Evolutionary conservation across 2,113 vertebrate species (phyloP), one percentile per base, ranked within the genome.

Genomic region (Colistium nudipinnis): DNA sequence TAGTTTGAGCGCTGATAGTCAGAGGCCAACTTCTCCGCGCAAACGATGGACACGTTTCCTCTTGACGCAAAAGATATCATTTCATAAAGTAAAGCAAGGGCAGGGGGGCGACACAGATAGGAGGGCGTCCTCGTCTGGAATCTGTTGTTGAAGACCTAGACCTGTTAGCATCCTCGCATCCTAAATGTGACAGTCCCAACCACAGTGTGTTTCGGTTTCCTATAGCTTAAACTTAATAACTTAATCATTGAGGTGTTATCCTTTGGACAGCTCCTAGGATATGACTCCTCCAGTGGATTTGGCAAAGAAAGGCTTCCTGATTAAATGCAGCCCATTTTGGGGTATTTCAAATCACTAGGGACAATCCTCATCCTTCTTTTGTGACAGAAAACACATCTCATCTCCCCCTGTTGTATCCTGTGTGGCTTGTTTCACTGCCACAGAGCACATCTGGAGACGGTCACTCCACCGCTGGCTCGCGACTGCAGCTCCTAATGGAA

Each of bases 371-470:
- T 79, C 49, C 56, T 55, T 74, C 70, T 88, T 63, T 31, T 41
- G 59, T 68, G 82, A 82, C 66, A 81, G 25, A 84, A 87, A 86
- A 79, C 67, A 71, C 81, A 76, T 86, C 68, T 83, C 82, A 70
- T 82, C 62, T 76, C 63, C 47, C n/a, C 3, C 48, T 61, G 44
- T 35, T 80, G 75, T 53, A 52, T 76, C 78, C 84, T 67, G 73
- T 51, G 62, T 78, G 81, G 55, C 38, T 76, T 62, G 61, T 63
- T 75, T 59, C 19, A 8, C 38, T 53, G 47, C 64, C 47, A 39
- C 2, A 13, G 62, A 56, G 48, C 88, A 90, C 90, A 91, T 90
- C 87, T 91, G 87, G 87, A 88, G 60, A 72, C 86, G 71, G 85
- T 88, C 87, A 85, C 83, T 86, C 80, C 53, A n/a, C 70, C 45